Percentiles rank a stretch among this genome's conserved stretches.
These are phyloP conservation scores for Dipodomys stephensi DNA, from an alignment of 2,113 vertebrate genomes.

Conservation along the genomic window DNA sequence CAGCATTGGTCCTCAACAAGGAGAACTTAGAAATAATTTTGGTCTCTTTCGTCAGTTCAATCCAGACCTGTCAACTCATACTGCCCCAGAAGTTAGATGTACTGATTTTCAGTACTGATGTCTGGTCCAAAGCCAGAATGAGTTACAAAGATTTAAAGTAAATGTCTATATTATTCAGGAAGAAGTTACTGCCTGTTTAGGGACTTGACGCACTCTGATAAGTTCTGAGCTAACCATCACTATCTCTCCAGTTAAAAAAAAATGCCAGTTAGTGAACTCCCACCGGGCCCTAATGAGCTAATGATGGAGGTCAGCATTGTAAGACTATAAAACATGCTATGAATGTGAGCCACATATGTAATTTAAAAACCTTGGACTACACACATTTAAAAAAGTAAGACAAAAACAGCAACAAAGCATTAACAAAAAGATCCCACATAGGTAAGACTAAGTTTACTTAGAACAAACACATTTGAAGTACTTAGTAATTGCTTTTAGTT, in stretches of 20 bases:
- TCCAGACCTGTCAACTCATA: slow-evolving; percentile 17
- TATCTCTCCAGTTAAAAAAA: slow-evolving; percentile 21
- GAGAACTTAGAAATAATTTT: slow-evolving; percentile 16
- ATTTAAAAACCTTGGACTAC: neutral
- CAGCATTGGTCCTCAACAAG: neutral
- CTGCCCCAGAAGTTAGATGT: slow-evolving; percentile 28
- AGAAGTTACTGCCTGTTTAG: slow-evolving; percentile 35
- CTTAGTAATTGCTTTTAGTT: neutral
- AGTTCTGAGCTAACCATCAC: neutral
- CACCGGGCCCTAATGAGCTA: neutral
- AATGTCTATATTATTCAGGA: slow-evolving; percentile 48
- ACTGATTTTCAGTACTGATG: slow-evolving; percentile 41
- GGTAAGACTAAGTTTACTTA: neutral
- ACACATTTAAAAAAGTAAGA: neutral
- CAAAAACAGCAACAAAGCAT: neutral
- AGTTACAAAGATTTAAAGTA: slow-evolving; percentile 52
- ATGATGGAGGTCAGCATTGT: neutral
- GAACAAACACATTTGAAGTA: neutral
- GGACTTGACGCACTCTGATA: slow-evolving; percentile 1
- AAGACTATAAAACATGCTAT: neutral
- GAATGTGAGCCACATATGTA: neutral
- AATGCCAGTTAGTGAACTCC: neutral
- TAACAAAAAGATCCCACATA: neutral
- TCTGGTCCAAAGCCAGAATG: slow-evolving; percentile 39
- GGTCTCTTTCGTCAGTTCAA: slow-evolving; percentile 4